These are phyloP conservation scores for Numenius arquata DNA, from an alignment of 2,113 vertebrate genomes.

Conservation along the genomic window DNA sequence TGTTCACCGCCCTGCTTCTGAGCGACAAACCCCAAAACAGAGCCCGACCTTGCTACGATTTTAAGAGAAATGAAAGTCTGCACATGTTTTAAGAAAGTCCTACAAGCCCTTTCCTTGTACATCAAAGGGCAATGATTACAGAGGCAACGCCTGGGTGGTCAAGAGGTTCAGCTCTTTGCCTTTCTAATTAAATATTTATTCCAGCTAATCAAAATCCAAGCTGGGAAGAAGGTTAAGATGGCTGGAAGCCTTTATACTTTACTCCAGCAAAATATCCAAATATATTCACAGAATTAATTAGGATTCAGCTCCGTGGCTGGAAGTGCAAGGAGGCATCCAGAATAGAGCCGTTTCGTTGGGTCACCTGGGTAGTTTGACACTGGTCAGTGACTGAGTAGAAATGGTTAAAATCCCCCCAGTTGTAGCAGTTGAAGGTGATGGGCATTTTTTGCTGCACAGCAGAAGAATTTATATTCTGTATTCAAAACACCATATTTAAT, in stretches of 20 bases:
- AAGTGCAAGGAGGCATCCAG: background rate
- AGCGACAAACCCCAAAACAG: background rate
- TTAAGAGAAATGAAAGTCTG: background rate
- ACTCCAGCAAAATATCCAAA: background rate
- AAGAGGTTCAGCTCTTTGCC: background rate
- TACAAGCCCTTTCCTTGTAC: background rate
- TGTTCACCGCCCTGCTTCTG: background rate
- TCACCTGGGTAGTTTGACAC: background rate
- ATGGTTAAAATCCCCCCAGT: background rate
- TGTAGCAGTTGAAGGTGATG: background rate
- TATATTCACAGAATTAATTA: background rate
- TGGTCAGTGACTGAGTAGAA: background rate
- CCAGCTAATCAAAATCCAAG: slow-evolving; percentile 1
- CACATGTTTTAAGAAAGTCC: background rate
- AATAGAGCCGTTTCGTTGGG: rapidly evolving
- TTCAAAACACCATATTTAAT: background rate
- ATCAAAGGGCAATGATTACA: background rate
- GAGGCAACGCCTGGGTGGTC: background rate
- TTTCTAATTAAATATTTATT: slow-evolving; percentile 39
- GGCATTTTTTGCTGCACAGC: background rate
- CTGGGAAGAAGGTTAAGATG: background rate
- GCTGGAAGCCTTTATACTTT: background rate
- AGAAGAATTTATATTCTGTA: background rate
- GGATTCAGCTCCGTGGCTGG: background rate
- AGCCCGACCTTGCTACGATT: rapidly evolving